Base-by-base conservation (phyloP, 2,113 vertebrate genomes). In the Petrocephalus microphthalmus region DNA sequence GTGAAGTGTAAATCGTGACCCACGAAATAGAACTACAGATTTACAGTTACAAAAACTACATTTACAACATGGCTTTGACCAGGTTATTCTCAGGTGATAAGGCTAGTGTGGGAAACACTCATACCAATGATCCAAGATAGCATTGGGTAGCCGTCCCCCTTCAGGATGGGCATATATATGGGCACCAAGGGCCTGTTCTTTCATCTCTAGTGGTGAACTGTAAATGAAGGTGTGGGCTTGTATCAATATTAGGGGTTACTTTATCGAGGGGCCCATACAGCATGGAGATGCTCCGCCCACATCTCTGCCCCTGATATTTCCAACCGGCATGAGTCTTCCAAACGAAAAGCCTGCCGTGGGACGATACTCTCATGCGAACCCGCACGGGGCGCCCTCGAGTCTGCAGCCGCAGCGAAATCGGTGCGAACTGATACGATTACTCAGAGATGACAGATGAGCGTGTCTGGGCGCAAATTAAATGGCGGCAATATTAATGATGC, bases 401-500 rank as follows among this genome's bases (percentile, higher is more conserved):
- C 51, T 33, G 52, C 84, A 54, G 84, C 52, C 52, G n/a, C 52
- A 2, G 10, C 52, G 25, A 54, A 42, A 56, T 56, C 29, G 84
- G 52, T 54, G 25, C 33, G 25, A 85, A 29, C n/a, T 17, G 51
- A 85, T 54, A 56, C n/a, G 51, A 85, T 85, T 85, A 85, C 84
- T 85, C 84, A 85, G 51, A 85, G 52, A 54, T 56, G 52, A 85
- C 84, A 56, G 84, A 85, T 54, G 84, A 85, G 52, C 51, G 7
- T 33, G 84, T 54, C 51, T 17, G 52, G 84, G 29, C 84, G 11
- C 52, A 37, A 29, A 85, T 85, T 85, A 85, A 85, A 85, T 56
- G 84, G 29, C 84, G 51, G 52, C 25, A 52, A 85, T 85, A 85
- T 85, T 85, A 85, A 85, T 85, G 54, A 56, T 29, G 19, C 51